Evolutionary conservation across 1,140 invertebrate genomes (phyloP).

Genomic region (Ips nitidus): DNA sequence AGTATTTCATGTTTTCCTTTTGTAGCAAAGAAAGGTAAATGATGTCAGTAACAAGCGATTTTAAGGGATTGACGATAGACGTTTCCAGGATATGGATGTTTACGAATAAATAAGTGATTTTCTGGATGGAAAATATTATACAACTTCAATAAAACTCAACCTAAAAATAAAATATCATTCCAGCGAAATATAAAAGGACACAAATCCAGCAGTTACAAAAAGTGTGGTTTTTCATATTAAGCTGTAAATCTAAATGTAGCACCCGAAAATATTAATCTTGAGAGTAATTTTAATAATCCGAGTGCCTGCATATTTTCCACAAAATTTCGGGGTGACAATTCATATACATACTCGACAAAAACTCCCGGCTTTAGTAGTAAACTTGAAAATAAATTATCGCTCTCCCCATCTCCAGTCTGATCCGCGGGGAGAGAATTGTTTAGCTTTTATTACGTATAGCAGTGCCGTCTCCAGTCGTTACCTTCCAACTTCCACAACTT

Average conservation of each 20-base stretch:
- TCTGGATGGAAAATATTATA: background rate
- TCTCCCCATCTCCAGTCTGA: constrained; percentile 30
- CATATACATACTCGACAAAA: constrained; percentile 35
- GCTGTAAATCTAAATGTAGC: constrained; percentile 5
- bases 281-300: constrained; percentile 27
- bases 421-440: constrained; percentile 34
- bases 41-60: constrained; percentile 29
- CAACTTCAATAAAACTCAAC: no score
- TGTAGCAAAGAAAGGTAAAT: constrained; percentile 18
- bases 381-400: constrained; percentile 38
- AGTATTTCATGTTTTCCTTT: constrained; percentile 19
- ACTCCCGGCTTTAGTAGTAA: constrained; percentile 33
- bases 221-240: background rate
- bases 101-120: constrained; percentile 11
- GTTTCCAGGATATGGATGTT: constrained; percentile 11
- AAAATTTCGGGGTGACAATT: constrained; percentile 34
- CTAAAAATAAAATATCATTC: no score
- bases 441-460: constrained; percentile 34
- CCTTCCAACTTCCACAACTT: constrained; percentile 17
- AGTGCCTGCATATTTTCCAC: constrained; percentile 23
- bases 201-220: background rate
- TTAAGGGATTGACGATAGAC: constrained; percentile 4
- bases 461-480: constrained; percentile 22
- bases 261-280: constrained; percentile 21
- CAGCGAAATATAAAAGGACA: no score